Base-by-base conservation (phyloP, 2,888 invertebrate species). In the Aelia acuminata region DNA sequence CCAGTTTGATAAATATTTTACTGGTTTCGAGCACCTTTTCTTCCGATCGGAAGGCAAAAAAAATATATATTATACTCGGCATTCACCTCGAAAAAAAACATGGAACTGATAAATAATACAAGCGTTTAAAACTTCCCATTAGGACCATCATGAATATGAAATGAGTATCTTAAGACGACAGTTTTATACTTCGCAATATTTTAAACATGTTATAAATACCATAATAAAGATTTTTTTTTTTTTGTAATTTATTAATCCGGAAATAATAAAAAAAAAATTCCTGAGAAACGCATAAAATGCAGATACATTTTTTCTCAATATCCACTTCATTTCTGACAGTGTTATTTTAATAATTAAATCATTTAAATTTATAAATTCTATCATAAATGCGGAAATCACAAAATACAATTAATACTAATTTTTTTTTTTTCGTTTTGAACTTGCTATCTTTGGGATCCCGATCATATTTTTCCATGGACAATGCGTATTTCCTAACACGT, bases 1-100 rank as follows among this genome's bases (percentile, higher is more conserved):
- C 80, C 80, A 43, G 80, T 80, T 80, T 80, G 39, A 80, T 80
- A 80, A 43, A 80, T 47, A 20, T 80, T 80, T 80, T 80, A 80
- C 80, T 43, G 80, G 80, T 80, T 80, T 47, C 80, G 43, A 47
- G 43, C 80, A 43, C 43, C 43, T 80, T 43, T n/a, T 43, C 20
- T 20, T 22, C n/a, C 13, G 31, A 43, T 80, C 80, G 1, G 15
- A 39, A n/a, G n/a, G n/a, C 10, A 13, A 10, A 80, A 80, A 80
- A 80, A 43, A 43, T n/a, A n/a, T n/a, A n/a, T n/a, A n/a, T n/a
- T n/a, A n/a, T n/a, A n/a, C 43, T n/a, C 13, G 35, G 31, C 35
- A 70, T 70, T 13, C 43, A 5, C 22, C 43, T n/a, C 22, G 2
- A n/a, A 39, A 43, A 43, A 43, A 43, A 43, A 39, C 43, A n/a